These are phyloP conservation scores for Oxyura jamaicensis DNA, from an alignment of 2,113 vertebrate genomes.

Conservation along the genomic window DNA sequence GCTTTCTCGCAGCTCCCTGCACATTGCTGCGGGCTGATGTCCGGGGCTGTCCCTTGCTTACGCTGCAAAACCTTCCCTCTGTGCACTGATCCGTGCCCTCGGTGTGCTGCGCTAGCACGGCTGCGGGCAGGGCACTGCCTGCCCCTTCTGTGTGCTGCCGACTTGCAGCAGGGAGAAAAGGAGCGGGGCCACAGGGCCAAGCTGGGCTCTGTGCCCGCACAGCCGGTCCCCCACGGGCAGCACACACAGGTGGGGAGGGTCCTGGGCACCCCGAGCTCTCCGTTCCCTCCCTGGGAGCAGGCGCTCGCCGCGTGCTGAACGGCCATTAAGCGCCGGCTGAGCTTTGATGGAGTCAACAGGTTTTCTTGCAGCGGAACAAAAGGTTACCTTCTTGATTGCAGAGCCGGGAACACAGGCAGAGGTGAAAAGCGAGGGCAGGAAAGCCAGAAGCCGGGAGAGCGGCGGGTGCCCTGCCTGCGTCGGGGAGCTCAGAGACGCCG, in stretches of 20 bases:
- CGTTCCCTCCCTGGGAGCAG: rapidly evolving
- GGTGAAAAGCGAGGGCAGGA: not conserved
- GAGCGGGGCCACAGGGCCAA: not conserved
- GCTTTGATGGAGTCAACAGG: not conserved
- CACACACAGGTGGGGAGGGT: rapidly evolving
- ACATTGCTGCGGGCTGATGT: not conserved
- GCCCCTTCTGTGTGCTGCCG: rapidly evolving
- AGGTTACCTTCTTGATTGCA: not conserved
- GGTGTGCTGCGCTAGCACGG: not conserved
- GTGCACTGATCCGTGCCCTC: not conserved
- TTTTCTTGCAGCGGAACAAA: slow-evolving; percentile 23
- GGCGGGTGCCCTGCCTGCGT: not conserved
- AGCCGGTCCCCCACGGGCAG: not conserved
- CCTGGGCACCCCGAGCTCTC: not conserved
- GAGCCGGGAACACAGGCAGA: rapidly evolving
- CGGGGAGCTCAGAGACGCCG: not conserved
- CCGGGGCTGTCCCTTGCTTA: not conserved
- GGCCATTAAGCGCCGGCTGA: not conserved
- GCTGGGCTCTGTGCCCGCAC: not conserved
- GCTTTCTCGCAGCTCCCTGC: not conserved
- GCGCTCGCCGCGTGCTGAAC: rapidly evolving
- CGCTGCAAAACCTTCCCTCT: not conserved
- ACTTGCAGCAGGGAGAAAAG: rapidly evolving
- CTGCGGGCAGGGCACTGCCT: not conserved
- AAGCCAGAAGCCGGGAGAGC: not conserved